A percentile compares a stretch with the other conserved stretches of the same genome.
These are phyloP conservation scores for Pelvicachromis taeniatus DNA, from an alignment of 2,113 vertebrate genomes.

Conservation along the genomic window DNA sequence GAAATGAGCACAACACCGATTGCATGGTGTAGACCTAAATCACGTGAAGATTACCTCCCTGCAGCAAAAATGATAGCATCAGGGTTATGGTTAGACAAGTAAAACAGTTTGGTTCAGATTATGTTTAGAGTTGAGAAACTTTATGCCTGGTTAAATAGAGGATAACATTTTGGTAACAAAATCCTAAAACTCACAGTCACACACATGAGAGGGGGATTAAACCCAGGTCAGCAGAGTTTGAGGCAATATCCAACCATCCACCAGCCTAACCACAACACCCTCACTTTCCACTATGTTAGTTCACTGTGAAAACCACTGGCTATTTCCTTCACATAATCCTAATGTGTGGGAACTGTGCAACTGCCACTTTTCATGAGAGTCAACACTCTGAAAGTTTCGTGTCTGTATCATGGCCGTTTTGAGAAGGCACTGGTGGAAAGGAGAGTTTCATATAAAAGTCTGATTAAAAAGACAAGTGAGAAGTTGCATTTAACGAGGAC, in stretches of 20 bases:
- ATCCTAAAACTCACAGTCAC: not conserved
- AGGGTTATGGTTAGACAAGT: constrained; percentile 17
- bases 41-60: not conserved
- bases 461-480: not conserved
- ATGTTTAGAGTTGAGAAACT: constrained; percentile 10
- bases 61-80: not conserved
- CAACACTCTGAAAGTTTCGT: not conserved
- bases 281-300: constrained; percentile 34
- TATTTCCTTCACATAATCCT: constrained; percentile 18
- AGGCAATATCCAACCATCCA: constrained; percentile 12
- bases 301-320: constrained; percentile 21
- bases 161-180: constrained; percentile 1
- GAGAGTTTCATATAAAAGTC: not conserved
- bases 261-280: constrained; percentile 35
- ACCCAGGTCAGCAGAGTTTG: constrained; percentile 44
- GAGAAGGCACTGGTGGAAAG: not conserved
- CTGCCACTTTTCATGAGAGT: constrained; percentile 24
- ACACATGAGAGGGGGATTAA: constrained; percentile 15
- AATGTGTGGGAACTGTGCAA: constrained; percentile 21
- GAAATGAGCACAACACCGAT: not conserved
- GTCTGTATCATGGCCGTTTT: not conserved
- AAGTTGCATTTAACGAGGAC: not conserved
- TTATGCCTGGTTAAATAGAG: not conserved
- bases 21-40: constrained; percentile 23
- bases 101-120: constrained; percentile 20